Base-by-base conservation (phyloP, 2,888 invertebrate genomes). In the Acleris laterana region DNA sequence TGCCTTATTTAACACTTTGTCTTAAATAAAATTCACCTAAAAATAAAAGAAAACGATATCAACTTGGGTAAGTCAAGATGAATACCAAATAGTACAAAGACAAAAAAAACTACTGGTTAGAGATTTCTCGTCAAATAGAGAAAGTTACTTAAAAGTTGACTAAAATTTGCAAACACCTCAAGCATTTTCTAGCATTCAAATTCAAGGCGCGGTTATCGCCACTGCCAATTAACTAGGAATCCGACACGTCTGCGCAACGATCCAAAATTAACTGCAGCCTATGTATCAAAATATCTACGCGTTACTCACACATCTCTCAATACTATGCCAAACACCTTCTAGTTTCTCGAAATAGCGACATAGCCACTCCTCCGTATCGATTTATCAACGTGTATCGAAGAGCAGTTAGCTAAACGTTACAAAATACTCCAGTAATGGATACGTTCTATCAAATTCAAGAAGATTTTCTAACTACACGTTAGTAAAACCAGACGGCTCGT, bases 321-420 rank as follows among this genome's bases (percentile, higher is more conserved):
- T 93, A 92, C 85, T 89, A 92, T 90, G 91, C 91, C 92, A 88
- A 92, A 92, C 92, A 92, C 91, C 93, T 92, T 93, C 90, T 91
- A 92, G 90, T 82, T 84, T 88, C 90, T 90, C 83, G 77, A 90
- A 91, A 91, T 91, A 91, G 89, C 86, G 70, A 77, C 88, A 83
- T 82, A 83, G 83, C 84, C 83, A 86, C 83, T 74, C 74, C 74
- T 76, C 87, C 84, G 88, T 84, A 87, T 88, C 88, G 87, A 90
- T 88, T 85, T 86, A 87, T 88, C 82, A 84, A 79, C 71, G 72
- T 72, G 74, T 78, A 72, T 78, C 75, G 72, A 82, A 78, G 75
- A 79, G 73, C 74, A 71, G 68, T 75, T 76, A 72, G 77, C 76
- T 72, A 77, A 16, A 71, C 69, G 75, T 72, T 77, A 71, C 69